Evolutionary conservation across 1,140 invertebrate genomes (phyloP).

Genomic region (Polypedilum vanderplanki): DNA sequence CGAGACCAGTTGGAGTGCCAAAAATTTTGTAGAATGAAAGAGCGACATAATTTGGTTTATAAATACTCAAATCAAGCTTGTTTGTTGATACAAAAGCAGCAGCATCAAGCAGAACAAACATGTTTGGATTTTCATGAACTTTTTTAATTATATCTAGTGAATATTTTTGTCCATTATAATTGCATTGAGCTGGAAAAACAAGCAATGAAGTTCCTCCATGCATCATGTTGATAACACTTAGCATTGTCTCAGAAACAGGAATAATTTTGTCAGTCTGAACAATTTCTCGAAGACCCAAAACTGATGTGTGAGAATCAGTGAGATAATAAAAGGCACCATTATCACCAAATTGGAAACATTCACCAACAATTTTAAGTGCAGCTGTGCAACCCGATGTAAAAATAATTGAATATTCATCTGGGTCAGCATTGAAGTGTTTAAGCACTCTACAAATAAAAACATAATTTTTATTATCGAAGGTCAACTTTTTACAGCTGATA

Average conservation of each 20-base stretch:
- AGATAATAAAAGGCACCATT: slow-evolving; percentile 69
- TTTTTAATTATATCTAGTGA: slow-evolving; percentile 65
- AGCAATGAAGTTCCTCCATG: slow-evolving; percentile 59
- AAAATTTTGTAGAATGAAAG: slow-evolving; percentile 98
- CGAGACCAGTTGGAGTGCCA: slow-evolving; percentile 91
- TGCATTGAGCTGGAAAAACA: slow-evolving; percentile 86
- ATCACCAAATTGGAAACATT: slow-evolving; percentile 63
- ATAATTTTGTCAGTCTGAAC: slow-evolving; percentile 47
- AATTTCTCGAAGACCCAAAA: slow-evolving; percentile 80
- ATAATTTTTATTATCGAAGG: slow-evolving; percentile 27
- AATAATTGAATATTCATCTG: slow-evolving; percentile 75
- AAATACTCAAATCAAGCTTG: slow-evolving; percentile 62
- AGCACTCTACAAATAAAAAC: slow-evolving; percentile 57
- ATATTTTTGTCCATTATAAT: slow-evolving; percentile 89
- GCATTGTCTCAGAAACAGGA: slow-evolving; percentile 45
- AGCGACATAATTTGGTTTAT: slow-evolving; percentile 80
- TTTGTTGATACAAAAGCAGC: slow-evolving; percentile 75
- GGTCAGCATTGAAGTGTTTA: slow-evolving; percentile 72
- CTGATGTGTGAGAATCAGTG: slow-evolving; percentile 91
- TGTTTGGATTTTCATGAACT: slow-evolving; percentile 59
- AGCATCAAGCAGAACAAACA: slow-evolving; percentile 82
- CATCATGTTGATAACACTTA: slow-evolving; percentile 33
- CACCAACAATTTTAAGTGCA: slow-evolving; percentile 73
- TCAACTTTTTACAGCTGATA: slow-evolving; percentile 31
- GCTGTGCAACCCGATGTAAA: slow-evolving; percentile 88